Percentiles rank a stretch among this genome's conserved stretches.
These are phyloP conservation scores for Coelopa frigida DNA, from an alignment of 1,140 invertebrate genomes.

Conservation along the genomic window DNA sequence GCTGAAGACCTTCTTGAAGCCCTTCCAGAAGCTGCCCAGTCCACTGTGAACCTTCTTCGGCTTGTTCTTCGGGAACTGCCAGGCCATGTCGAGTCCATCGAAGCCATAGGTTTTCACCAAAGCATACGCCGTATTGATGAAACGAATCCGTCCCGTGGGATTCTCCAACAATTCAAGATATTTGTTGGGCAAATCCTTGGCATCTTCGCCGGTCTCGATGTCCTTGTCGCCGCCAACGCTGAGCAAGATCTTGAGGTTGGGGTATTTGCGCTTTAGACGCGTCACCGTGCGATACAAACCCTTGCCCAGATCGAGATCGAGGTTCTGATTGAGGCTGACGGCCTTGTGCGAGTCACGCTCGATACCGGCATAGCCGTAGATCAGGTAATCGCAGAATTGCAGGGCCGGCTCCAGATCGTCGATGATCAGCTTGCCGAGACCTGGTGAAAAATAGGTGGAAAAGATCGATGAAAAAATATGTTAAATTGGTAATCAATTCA, in stretches of 20 bases:
- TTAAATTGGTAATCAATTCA: not conserved
- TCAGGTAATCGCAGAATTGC: slow-evolving; percentile 73
- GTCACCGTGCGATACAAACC: slow-evolving; percentile 65
- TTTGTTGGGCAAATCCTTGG: slow-evolving; percentile 47
- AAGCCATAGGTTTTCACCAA: slow-evolving; percentile 68
- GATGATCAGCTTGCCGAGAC: slow-evolving; percentile 68
- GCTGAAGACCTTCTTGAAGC: slow-evolving; percentile 64
- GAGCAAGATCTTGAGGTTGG: slow-evolving; percentile 64
- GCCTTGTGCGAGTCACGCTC: slow-evolving; percentile 63
- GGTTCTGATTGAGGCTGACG: slow-evolving; percentile 58
- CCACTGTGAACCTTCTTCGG: slow-evolving; percentile 67
- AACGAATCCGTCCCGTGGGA: slow-evolving; percentile 58
- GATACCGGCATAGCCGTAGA: slow-evolving; percentile 79
- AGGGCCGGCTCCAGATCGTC: slow-evolving; percentile 66
- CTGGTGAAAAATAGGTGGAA: slow-evolving; percentile 49
- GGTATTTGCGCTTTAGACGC: slow-evolving; percentile 63
- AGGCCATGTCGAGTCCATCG: slow-evolving; percentile 78
- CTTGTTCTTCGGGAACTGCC: slow-evolving; percentile 74
- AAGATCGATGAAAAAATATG: not conserved
- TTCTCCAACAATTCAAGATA: slow-evolving; percentile 55
- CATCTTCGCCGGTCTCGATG: slow-evolving; percentile 47
- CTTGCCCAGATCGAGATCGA: slow-evolving; percentile 64
- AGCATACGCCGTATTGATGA: slow-evolving; percentile 64
- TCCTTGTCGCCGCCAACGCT: slow-evolving; percentile 69
- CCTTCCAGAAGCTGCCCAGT: slow-evolving; percentile 61